Conservation (phyloP, 2,888 invertebrate genomes). For the Habroteleia sp. region DNA sequence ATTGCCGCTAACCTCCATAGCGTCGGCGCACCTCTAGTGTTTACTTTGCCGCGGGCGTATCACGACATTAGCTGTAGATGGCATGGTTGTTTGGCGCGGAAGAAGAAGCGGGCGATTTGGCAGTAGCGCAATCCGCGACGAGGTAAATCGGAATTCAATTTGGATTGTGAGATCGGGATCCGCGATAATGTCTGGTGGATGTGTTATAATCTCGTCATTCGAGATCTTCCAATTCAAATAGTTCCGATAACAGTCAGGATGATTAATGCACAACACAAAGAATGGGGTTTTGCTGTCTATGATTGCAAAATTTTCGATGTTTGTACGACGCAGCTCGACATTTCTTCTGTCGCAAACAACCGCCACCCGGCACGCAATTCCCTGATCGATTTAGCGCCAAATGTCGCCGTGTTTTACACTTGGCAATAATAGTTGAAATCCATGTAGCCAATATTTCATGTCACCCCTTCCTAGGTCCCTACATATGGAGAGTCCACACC, state of each 20-base stretch:
- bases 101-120: constrained; percentile 41
- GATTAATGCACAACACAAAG: too few relatives aligned
- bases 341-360: constrained; percentile 69
- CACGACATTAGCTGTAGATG: constrained; percentile 26
- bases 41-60: constrained; percentile 10
- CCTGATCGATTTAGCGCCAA: constrained; percentile 81
- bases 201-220: constrained; percentile 16
- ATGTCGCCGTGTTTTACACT: constrained; percentile 81
- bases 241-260: too few relatives aligned
- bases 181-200: constrained; percentile 22
- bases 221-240: constrained; percentile 20
- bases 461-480: constrained; percentile 70
- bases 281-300: neutral
- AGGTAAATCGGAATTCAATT: constrained; percentile 78
- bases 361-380: constrained; percentile 66
- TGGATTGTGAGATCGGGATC: constrained; percentile 66
- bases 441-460: constrained; percentile 81
- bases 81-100: constrained; percentile 13
- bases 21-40: constrained; percentile 5
- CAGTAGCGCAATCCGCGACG: constrained; percentile 55
- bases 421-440: constrained; percentile 81
- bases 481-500: constrained; percentile 65
- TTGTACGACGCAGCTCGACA: constrained; percentile 36
- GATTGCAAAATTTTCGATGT: constrained; percentile 35
- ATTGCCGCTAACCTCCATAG: constrained; percentile 3